phyloP scores from a whole-genome alignment of 64 coral and sea anemone genomes.

The Montipora capricornis region DNA sequence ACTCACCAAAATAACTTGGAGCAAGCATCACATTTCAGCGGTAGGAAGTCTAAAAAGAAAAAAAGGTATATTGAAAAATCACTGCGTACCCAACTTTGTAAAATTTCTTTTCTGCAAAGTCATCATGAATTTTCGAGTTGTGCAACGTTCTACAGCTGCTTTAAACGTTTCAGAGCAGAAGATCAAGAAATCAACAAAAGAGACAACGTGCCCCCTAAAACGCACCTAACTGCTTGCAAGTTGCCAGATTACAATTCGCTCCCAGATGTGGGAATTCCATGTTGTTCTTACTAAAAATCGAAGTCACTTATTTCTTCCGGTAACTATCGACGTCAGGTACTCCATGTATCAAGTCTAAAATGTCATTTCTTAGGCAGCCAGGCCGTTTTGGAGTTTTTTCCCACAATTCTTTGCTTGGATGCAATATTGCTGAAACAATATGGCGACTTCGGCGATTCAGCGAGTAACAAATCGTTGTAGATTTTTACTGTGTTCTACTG shows the following conservation, averaged over 20 bases:
- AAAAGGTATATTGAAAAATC: not conserved
- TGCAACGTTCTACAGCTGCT: too few species aligned
- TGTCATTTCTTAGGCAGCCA: not conserved
- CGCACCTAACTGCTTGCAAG: conserved; percentile 95
- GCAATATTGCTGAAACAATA: conserved; percentile 46
- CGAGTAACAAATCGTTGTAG: conserved; percentile 14
- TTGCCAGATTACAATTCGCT: conserved; percentile 76
- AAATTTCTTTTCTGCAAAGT: not conserved
- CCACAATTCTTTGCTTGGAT: not conserved
- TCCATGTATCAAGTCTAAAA: not conserved
- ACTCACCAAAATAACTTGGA: conserved; percentile 84
- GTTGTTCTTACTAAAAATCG: not conserved
- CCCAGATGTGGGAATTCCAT: conserved; percentile 97
- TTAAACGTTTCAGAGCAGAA: too few species aligned
- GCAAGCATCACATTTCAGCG: conserved; percentile 95
- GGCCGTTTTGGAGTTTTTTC: conserved; percentile 1
- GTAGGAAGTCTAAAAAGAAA: conserved; percentile 85
- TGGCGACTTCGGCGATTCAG: conserved; percentile 4
- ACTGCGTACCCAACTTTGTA: not conserved
- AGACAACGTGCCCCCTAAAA: not conserved
- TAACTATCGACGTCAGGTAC: not conserved
- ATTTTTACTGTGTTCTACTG: not conserved
- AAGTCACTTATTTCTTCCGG: not conserved
- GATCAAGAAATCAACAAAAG: not conserved
- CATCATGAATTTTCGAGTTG: not conserved